These are phyloP conservation scores for Craniophora ligustri DNA, from an alignment of 2,888 invertebrate genomes.

Conservation along the genomic window DNA sequence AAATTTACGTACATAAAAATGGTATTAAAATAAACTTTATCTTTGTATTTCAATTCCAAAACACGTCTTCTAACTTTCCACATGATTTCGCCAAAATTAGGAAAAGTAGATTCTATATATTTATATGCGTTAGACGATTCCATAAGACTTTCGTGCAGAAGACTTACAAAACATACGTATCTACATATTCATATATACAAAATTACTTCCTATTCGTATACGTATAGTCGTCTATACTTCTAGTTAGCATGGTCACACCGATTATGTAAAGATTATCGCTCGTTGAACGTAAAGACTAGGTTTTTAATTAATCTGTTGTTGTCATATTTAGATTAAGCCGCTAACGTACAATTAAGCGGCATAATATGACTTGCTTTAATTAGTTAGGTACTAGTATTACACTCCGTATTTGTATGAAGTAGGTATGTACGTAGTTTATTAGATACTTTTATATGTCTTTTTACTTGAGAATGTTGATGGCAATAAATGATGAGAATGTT, in stretches of 20 bases:
- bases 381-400: too few species aligned
- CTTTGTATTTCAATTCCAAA: slow-evolving; percentile 11
- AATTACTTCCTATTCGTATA: slow-evolving; percentile 3
- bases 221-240: slow-evolving; percentile 22
- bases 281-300: slow-evolving; percentile 13
- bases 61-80: slow-evolving; percentile 15
- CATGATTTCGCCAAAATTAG: slow-evolving; percentile 3
- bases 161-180: slow-evolving; percentile 8
- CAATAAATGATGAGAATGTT: too few species aligned
- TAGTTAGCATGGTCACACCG: too few species aligned
- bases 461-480: too few species aligned
- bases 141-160: neutral
- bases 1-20: neutral
- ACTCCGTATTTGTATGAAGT: too few species aligned
- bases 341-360: too few species aligned
- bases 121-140: neutral
- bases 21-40: neutral
- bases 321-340: too few species aligned
- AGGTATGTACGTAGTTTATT: too few species aligned
- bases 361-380: too few species aligned
- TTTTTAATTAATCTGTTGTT: slow-evolving; percentile 39
- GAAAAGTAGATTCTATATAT: slow-evolving; percentile 1
- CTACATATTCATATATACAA: too few species aligned
- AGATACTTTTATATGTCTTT: too few species aligned
- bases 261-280: slow-evolving; percentile 24